These are phyloP conservation scores for Pitta sordida DNA, from an alignment of 2,113 vertebrate genomes.

Conservation along the genomic window DNA sequence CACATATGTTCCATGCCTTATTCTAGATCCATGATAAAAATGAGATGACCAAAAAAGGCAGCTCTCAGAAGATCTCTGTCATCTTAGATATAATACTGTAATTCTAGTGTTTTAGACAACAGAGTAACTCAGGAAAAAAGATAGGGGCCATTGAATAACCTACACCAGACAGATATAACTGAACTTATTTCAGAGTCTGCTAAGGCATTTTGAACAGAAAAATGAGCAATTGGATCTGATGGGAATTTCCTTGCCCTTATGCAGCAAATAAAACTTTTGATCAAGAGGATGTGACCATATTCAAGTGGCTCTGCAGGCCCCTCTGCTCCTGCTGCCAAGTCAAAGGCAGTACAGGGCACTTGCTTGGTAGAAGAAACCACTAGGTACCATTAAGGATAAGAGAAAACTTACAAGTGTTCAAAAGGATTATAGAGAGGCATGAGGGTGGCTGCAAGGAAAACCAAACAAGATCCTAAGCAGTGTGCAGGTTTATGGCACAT, in stretches of 20 bases:
- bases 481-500: background rate
- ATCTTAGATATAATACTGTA: background rate
- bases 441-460: background rate
- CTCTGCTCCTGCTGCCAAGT: background rate
- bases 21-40: background rate
- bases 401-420: background rate
- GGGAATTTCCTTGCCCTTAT: background rate
- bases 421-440: background rate
- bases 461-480: background rate
- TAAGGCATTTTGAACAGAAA: background rate
- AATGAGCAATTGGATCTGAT: background rate
- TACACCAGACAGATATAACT: background rate
- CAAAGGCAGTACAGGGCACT: background rate
- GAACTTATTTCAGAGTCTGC: background rate
- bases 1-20: background rate
- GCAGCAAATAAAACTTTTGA: rapidly evolving
- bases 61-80: background rate
- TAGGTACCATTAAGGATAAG: background rate
- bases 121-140: background rate
- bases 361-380: rapidly evolving
- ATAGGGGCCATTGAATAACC: background rate
- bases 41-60: background rate
- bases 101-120: background rate
- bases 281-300: background rate
- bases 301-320: background rate